Evolutionary conservation across 2,113 vertebrate species (phyloP), one percentile per base, ranked within the genome.

Genomic region (Cyanoramphus novaezelandiae): DNA sequence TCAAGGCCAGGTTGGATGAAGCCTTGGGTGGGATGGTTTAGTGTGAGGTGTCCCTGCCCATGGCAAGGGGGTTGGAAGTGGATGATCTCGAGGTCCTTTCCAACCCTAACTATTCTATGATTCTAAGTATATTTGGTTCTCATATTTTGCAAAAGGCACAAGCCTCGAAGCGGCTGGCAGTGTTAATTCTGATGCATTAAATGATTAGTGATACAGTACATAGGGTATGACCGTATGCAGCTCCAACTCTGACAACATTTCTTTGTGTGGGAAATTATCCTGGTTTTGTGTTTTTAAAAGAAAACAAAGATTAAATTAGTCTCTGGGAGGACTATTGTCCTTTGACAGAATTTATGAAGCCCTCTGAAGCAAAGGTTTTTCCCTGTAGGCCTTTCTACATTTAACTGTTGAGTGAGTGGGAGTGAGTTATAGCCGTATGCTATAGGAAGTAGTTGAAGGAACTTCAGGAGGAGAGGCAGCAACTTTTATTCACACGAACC

Each of bases 291-390:
- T 52, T 95, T 94, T 82, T 68, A 47, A 78, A 37, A 10, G 37
- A 59, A 95, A 94, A 81, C 27, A 90, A 92, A 86, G 17, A 18
- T 14, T 81, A 64, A 82, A 90, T 83, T 80, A 47, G 8, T 57
- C 50, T 84, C 28, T 84, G n/a, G 33, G 31, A 78, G 5, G 28
- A 25, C 63, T 84, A 15, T 57, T 92, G 64, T 64, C 39, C 64
- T 95, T 31, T 81, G 18, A 50, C 37, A 90, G 60, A 88, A 90
- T 68, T 95, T 92, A 81, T 84, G 35, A 88, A 84, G 27, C 19
- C 21, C 25, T 78, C 60, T 86, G 69, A 83, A 81, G 43, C 35
- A 81, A 67, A 92, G 18, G 28, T 82, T 55, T 64, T 86, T 81
- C 67, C 47, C 74, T 72, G 33, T 50, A 90, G 80, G 25, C n/a